Evolutionary conservation across 2,888 invertebrate species (phyloP), one percentile per base, ranked within the genome.

Genomic region (Euzophera pinguis): DNA sequence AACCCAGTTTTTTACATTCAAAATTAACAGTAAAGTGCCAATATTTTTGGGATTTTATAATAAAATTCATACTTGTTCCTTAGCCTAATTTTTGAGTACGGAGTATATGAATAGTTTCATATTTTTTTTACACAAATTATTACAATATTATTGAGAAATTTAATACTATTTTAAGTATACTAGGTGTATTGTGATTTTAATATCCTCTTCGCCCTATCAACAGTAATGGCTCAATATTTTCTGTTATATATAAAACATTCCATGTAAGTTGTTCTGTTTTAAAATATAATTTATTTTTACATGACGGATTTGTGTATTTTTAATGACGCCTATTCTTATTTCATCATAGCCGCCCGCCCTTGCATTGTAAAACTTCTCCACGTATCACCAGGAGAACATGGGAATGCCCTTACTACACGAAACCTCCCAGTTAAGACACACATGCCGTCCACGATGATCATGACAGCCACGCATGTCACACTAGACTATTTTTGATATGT

Each of bases 201-300:
- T 56, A 57, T 55, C 58, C 55, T 52, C 42, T 54, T 6, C 7
- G 13, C 37, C 6, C 50, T 51, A 54, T 56, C 58, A 53, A 50
- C 35, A 32, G 8, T 32, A 12, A 37, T 37, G 37, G 37, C 37
- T 12, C 37, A 37, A 37, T 37, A 9, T 37, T 37, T 37, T n/a
- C n/a, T 37, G n/a, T 37, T 37, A 37, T 37, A 12, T 37, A 37
- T 37, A 37, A 37, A 37, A 37, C 37, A 37, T 37, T 37, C 37
- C 37, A 37, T n/a, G 37, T 37, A 35, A 8, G 12, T 12, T 12
- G 37, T 37, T 35, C 35, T 37, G 37, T 37, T n/a, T 37, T 12
- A 37, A 37, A 37, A 37, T 37, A 37, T 37, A 37, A 37, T 37
- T 37, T 37, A 37, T 37, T 37, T 37, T 37, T 37, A 37, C 37